Evolutionary conservation across 2,888 invertebrate genomes (phyloP), one percentile per base, ranked within the genome.

Genomic region (Drosophila algonquin): DNA sequence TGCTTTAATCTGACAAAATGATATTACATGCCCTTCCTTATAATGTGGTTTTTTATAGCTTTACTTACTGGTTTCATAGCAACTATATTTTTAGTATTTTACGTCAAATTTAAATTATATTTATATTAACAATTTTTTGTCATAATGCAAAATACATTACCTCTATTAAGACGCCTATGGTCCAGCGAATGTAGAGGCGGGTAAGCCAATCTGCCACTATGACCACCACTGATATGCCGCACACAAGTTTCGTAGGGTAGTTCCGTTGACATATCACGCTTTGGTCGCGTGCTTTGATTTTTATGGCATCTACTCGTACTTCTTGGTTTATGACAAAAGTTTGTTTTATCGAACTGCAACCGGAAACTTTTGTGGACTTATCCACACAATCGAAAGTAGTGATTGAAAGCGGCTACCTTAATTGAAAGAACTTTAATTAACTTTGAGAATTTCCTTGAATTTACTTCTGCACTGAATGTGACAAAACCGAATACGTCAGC

Each of bases 221-320:
- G 21, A 21, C 21, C 21, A 21, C 21, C 21, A 14, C 51, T 9
- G 5, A 64, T 18, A 47, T 50, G 63, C 56, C 44, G 9, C 5
- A 1, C 16, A 12, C 21, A 16, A 27, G 30, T 2, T 35, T 4
- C 16, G 73, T 40, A 60, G 56, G 50, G 63, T 30, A 69, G 24
- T 21, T 21, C 30, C 24, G 53, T 63, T 45, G 59, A 47, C 74
- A 65, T 57, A 75, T 75, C 74, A 74, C 50, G 75, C 59, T 69
- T 75, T 47, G 27, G 63, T 74, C 74, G 74, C 77, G 59, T 70
- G 65, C 44, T 86, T 55, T 63, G 57, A 51, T 65, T 62, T 50
- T 53, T 30, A 60, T 75, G 51, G 60, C 5, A 24, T 24, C 24
- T 46, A 51, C 50, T 51, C 56, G n/a, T 47, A 59, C 45, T 61